Conservation (phyloP, 2,113 vertebrate species). For the Ophthalmolycus amberensis region DNA sequence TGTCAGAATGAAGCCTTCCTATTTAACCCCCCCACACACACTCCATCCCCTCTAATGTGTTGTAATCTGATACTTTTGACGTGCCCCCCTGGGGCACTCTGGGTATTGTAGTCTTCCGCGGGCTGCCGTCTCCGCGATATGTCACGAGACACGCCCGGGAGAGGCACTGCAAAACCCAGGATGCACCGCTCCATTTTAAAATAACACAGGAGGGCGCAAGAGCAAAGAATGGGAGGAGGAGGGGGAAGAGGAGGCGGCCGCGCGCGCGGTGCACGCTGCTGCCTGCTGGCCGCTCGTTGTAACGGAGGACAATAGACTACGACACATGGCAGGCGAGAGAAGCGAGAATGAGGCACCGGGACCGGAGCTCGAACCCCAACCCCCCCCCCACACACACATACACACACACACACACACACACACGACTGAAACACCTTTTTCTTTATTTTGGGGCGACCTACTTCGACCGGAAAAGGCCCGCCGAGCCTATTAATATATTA, state of each 20-base stretch:
- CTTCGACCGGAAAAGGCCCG: slow-evolving; percentile 29
- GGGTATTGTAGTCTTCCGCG: slow-evolving; percentile 79
- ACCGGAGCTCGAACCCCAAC: neutral
- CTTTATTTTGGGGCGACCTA: neutral
- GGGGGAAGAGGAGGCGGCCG: slow-evolving; percentile 6
- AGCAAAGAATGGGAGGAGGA: slow-evolving; percentile 42
- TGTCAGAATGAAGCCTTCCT: slow-evolving; percentile 50
- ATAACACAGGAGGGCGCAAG: slow-evolving; percentile 66
- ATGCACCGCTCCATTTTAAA: slow-evolving; percentile 75
- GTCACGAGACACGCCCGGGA: slow-evolving; percentile 81
- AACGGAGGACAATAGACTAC: slow-evolving; percentile 81
- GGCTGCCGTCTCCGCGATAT: slow-evolving; percentile 64
- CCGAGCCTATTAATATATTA: slow-evolving; percentile 36
- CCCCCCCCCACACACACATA: neutral
- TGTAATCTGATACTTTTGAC: slow-evolving; percentile 84
- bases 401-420: neutral
- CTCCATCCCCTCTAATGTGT: slow-evolving; percentile 67
- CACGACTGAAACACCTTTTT: neutral
- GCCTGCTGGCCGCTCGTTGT: slow-evolving; percentile 63
- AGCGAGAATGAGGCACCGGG: neutral
- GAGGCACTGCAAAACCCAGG: slow-evolving; percentile 79
- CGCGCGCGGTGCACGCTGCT: slow-evolving; percentile 67
- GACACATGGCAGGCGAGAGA: slow-evolving; percentile 71
- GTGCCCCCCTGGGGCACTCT: slow-evolving; percentile 69
- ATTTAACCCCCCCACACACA: slow-evolving; percentile 58